These are phyloP conservation scores for Epinephelus fuscoguttatus DNA, from an alignment of 2,113 vertebrate species.

Conservation along the genomic window DNA sequence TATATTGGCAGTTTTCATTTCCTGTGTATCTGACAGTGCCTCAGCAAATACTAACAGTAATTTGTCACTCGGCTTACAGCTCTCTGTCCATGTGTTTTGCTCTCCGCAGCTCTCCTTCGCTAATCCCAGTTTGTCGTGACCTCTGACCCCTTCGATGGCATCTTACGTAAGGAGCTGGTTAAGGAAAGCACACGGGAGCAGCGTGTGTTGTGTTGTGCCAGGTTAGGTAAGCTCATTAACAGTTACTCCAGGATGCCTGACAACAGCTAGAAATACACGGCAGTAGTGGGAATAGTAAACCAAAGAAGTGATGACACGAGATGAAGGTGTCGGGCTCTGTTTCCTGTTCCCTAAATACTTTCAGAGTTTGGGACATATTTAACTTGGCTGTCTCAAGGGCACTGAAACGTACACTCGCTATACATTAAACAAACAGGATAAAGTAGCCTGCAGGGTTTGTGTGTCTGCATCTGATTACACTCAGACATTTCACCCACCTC, in stretches of 20 bases:
- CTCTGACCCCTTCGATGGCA: slow-evolving; percentile 52
- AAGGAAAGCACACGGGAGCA: slow-evolving; percentile 45
- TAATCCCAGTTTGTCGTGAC: slow-evolving; percentile 66
- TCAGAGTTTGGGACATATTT: not conserved
- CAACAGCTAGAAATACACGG: slow-evolving; percentile 50
- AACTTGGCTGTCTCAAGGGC: not conserved
- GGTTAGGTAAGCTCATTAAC: slow-evolving; percentile 76
- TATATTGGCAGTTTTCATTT: not conserved
- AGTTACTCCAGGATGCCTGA: slow-evolving; percentile 47
- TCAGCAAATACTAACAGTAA: not conserved
- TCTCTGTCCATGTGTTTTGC: slow-evolving; percentile 23
- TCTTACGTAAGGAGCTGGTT: slow-evolving; percentile 71
- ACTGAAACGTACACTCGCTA: not conserved
- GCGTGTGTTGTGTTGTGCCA: slow-evolving; percentile 24
- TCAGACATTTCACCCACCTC: not conserved
- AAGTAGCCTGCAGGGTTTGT: not conserved
- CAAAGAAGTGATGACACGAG: not conserved
- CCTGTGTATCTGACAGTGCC: not conserved
- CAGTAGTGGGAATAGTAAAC: not conserved
- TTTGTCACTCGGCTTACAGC: not conserved
- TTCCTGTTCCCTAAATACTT: not conserved
- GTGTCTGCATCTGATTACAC: slow-evolving; percentile 14
- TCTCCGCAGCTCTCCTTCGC: slow-evolving; percentile 15
- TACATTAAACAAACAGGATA: not conserved
- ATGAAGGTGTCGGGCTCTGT: not conserved